phyloP scores from a whole-genome alignment of 2,888 invertebrate species.

The Chrysolina oricalcia region DNA sequence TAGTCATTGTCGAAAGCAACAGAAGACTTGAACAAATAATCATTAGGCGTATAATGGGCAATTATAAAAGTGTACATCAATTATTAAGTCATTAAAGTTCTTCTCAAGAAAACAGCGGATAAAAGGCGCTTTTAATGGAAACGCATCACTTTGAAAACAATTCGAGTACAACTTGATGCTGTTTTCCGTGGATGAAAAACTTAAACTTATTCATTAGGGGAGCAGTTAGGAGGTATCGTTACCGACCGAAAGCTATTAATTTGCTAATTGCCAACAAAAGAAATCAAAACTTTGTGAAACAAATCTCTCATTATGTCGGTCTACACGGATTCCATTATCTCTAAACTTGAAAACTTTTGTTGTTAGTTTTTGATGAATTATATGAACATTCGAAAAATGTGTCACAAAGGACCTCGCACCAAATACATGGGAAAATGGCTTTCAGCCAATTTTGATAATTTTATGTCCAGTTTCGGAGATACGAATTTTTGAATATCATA shows the following conservation, averaged over 20 bases:
- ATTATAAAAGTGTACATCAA: not conserved
- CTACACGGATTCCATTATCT: no score
- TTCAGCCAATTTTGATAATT: no score
- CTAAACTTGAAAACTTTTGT: no score
- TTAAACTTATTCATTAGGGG: not conserved
- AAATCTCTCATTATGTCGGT: no score
- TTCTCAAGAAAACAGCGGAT: not conserved
- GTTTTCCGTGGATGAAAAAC: not conserved
- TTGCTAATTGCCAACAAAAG: not conserved
- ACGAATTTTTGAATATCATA: no score
- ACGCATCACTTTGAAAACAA: conserved; percentile 9
- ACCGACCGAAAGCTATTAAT: not conserved
- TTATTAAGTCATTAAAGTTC: not conserved
- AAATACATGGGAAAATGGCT: no score
- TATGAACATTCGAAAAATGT: no score
- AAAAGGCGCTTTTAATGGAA: not conserved
- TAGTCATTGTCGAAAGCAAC: not conserved
- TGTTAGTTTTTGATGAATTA: no score
- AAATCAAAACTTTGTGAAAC: not conserved
- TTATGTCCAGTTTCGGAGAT: no score
- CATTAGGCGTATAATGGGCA: not conserved
- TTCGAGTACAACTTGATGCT: not conserved
- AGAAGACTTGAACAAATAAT: no score
- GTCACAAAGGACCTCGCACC: no score
- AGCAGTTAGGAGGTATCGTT: not conserved